Evolutionary conservation across 92 coral and sea anemone species (phyloP), one percentile per base, ranked within the genome.

Genomic region (Nematostella vectensis): DNA sequence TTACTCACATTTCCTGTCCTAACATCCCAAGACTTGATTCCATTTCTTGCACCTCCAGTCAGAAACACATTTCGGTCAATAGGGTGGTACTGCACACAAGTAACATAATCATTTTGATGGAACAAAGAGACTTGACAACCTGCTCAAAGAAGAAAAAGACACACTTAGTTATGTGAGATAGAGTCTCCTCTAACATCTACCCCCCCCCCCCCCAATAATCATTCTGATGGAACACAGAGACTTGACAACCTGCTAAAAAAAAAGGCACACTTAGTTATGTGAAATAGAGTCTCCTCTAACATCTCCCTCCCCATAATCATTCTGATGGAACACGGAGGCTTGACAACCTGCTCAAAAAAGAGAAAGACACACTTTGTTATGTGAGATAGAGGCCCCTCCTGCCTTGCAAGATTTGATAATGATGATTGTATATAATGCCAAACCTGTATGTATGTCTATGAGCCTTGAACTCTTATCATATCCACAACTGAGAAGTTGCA

Each of bases 381-480:
- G n/a, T n/a, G n/a, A n/a, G n/a, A n/a, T n/a, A n/a, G n/a, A n/a
- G n/a, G n/a, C n/a, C n/a, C n/a, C n/a, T n/a, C n/a, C n/a, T n/a
- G n/a, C n/a, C n/a, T n/a, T n/a, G n/a, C n/a, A n/a, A n/a, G n/a
- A n/a, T n/a, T n/a, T n/a, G n/a, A n/a, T n/a, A n/a, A n/a, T n/a
- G n/a, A n/a, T n/a, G n/a, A n/a, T n/a, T 33, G 40, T 33, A 33
- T 6, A 45, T 8, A 10, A 6, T 17, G 21, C 9, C 51, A 12
- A 63, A 89, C 95, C 96, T 31, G 86, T 71, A 29, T 86, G 62
- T 29, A 81, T 28, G 29, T 81, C 85, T 44, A 68, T 61, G 20
- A 91, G 67, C 38, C 89, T 91, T 17, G 87, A 79, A 63, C 69
- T 60, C 43, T 82, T 85, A 70, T 91, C 98, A 86, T 83, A 91